These are phyloP conservation scores for Brienomyrus longianalis DNA, from an alignment of 2,113 vertebrate species.

Conservation along the genomic window DNA sequence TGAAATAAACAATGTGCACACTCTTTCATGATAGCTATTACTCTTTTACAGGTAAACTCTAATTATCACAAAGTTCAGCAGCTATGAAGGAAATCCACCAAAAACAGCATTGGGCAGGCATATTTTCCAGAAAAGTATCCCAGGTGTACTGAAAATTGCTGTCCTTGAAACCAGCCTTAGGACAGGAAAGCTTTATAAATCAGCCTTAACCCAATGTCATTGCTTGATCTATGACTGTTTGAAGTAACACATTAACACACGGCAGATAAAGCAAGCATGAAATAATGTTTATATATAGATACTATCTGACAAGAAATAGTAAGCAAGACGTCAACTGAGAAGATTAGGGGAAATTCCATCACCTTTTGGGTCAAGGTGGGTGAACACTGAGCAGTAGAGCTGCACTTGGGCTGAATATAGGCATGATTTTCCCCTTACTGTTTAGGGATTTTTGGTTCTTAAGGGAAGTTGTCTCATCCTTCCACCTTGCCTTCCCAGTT, in stretches of 20 bases:
- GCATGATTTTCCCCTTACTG: not conserved
- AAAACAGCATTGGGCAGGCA: not conserved
- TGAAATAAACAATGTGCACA: not conserved
- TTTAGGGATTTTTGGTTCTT: not conserved
- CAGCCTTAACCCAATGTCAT: not conserved
- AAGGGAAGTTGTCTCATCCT: slow-evolving; percentile 34
- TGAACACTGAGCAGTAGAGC: not conserved
- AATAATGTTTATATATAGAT: slow-evolving; percentile 2
- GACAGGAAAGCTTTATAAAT: not conserved
- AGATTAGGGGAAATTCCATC: not conserved
- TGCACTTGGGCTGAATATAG: not conserved
- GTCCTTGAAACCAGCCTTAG: not conserved
- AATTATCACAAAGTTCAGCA: not conserved
- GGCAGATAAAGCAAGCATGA: not conserved
- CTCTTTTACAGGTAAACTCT: not conserved
- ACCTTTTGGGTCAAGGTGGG: slow-evolving; percentile 3
- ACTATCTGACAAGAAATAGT: slow-evolving; percentile 3
- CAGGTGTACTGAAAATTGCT: not conserved
- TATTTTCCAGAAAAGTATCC: not conserved
- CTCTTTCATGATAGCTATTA: not conserved
- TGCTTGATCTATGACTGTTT: not conserved
- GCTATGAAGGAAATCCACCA: not conserved
- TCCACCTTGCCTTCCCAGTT: slow-evolving; percentile 76
- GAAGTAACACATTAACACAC: not conserved
- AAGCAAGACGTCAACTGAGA: not conserved